These are phyloP conservation scores for Galeopsomyia nigrocyanea DNA, from an alignment of 2,888 invertebrate species.

Conservation along the genomic window DNA sequence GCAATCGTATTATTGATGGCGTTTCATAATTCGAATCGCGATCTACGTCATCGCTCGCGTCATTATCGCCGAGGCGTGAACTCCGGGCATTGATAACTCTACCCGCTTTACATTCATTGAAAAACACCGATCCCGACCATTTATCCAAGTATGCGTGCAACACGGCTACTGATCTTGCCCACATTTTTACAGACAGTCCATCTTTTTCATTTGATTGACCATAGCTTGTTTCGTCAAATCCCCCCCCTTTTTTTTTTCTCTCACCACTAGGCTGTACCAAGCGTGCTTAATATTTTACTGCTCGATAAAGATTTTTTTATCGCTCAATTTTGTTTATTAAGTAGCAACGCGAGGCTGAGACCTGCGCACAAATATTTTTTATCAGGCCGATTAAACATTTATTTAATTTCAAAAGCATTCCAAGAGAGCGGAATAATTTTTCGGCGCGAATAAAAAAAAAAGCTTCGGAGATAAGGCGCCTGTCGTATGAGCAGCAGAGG, in stretches of 20 bases:
- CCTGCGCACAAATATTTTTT: conserved; percentile 14
- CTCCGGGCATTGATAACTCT: conserved; percentile 19
- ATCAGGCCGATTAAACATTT: conserved; percentile 36
- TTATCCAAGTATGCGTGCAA: no score
- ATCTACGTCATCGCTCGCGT: conserved; percentile 19
- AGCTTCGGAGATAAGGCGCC: conserved; percentile 20
- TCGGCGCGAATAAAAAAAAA: conserved; percentile 25
- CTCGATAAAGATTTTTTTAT: conserved; percentile 28
- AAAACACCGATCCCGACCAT: not conserved
- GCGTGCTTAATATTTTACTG: conserved; percentile 20
- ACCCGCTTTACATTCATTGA: conserved; percentile 9
- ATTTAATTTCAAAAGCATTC: conserved; percentile 25
- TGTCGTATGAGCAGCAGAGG: not conserved
- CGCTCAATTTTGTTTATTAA: conserved; percentile 28
- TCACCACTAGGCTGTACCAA: no score
- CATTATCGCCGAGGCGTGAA: conserved; percentile 31
- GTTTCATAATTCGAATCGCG: conserved; percentile 41
- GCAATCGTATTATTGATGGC: conserved; percentile 42
- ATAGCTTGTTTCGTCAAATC: no score
- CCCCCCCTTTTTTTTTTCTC: no score
- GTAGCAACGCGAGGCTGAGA: not conserved
- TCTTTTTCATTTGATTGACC: no score
- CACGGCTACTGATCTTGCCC: no score
- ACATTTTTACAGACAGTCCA: no score
- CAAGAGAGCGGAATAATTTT: conserved; percentile 9